A percentile compares a stretch with the other conserved stretches of the same genome.
Evolutionary conservation across 2,113 vertebrate genomes (phyloP).

Genomic region (Ginglymostoma cirratum): DNA sequence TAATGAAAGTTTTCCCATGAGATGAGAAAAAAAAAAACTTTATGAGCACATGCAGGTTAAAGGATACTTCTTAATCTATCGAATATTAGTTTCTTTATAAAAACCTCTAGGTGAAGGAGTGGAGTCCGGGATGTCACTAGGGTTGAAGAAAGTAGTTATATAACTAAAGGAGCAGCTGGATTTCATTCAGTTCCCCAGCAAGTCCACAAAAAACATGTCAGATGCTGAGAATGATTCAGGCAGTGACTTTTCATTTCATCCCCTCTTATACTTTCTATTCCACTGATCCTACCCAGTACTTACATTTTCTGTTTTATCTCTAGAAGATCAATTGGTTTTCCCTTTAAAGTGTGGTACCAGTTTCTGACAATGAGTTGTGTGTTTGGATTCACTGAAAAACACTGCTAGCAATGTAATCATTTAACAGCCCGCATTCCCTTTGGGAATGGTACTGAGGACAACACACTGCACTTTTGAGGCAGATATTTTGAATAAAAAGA

Average conservation of each 20-base stretch:
- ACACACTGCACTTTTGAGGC: background rate
- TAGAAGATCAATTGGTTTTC: background rate
- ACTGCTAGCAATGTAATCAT: background rate
- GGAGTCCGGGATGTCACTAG: background rate
- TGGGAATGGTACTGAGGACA: background rate
- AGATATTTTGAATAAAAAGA: background rate
- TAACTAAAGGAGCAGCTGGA: background rate
- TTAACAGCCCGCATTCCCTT: background rate
- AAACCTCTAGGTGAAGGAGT: background rate
- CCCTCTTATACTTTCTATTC: background rate
- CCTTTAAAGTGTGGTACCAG: background rate
- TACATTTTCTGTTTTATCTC: background rate
- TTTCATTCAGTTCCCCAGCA: background rate
- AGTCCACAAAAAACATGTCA: background rate
- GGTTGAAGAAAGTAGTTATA: background rate
- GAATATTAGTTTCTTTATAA: background rate
- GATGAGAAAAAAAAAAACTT: background rate
- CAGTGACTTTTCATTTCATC: background rate
- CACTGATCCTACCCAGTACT: background rate
- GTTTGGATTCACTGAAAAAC: background rate
- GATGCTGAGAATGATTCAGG: background rate
- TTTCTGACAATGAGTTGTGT: background rate
- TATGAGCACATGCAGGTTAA: background rate
- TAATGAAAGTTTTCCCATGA: too few species aligned
- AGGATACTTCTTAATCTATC: background rate